Conservation (phyloP, 2,888 invertebrate genomes). For the Theodoxus fluviatilis region DNA sequence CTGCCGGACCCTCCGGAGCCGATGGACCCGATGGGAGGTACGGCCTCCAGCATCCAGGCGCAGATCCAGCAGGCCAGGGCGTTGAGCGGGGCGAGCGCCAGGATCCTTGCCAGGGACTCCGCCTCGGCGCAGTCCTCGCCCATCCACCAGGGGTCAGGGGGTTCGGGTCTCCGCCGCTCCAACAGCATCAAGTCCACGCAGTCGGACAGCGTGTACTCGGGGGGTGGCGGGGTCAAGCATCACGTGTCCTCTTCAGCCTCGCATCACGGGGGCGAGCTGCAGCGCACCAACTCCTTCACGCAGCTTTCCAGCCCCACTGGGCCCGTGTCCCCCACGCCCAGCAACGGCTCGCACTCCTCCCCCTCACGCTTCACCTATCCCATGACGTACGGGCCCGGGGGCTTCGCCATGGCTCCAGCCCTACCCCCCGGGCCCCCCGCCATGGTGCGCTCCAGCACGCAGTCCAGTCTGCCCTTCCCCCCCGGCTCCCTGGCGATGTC, state of each 20-base stretch:
- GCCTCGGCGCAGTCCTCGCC: conserved; percentile 22
- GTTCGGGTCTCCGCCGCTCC: conserved; percentile 48
- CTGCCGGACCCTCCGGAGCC: conserved; percentile 76
- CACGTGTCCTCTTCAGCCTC: conserved; percentile 39
- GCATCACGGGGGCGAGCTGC: conserved; percentile 41
- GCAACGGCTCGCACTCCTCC: conserved; percentile 56
- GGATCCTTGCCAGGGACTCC: conserved; percentile 43
- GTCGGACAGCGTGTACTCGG: conserved; percentile 92
- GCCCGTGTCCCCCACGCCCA: conserved; percentile 59
- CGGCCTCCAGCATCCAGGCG: conserved; percentile 62
- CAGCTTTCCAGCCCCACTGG: conserved; percentile 47
- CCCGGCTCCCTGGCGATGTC: conserved; percentile 48
- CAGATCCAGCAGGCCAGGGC: conserved; percentile 79
- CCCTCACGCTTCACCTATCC: conserved; percentile 59
- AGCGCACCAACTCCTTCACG: conserved; percentile 52
- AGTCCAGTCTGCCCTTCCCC: conserved; percentile 49
- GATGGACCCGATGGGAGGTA: conserved; percentile 72
- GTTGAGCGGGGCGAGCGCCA: conserved; percentile 73
- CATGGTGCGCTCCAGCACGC: conserved; percentile 56
- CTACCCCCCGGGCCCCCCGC: conserved; percentile 38
- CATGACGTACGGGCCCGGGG: conserved; percentile 44
- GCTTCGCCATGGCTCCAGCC: no score
- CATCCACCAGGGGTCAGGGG: conserved; percentile 53
- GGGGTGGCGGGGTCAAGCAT: conserved; percentile 72
- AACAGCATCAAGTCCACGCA: conserved; percentile 77